Evolutionary conservation across 2,113 vertebrate genomes (phyloP), one percentile per base, ranked within the genome.

Genomic region (Sclerurus mexicanus): DNA sequence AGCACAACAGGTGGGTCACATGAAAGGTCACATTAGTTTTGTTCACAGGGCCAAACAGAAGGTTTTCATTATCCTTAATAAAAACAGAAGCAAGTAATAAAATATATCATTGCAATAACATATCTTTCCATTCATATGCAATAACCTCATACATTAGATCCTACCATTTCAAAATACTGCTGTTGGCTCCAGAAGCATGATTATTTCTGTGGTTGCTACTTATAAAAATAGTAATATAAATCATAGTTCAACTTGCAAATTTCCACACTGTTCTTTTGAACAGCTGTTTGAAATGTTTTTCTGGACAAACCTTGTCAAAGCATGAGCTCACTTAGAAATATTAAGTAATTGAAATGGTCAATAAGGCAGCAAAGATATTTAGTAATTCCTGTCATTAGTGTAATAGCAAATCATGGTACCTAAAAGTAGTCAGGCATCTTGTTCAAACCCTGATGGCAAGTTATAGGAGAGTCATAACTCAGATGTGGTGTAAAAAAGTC

Each of bases 1-100:
- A 98, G 97, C 98, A 96, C 96, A 98, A 99, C 99, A 99, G 98
- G 99, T 99, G 98, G 98, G 98, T 99, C 98, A 98, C 95, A 97
- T 97, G 96, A 98, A 98, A 98, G 98, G 98, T 98, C 98, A 98
- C 94, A 96, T 96, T 97, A 94, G 97, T 98, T 98, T 98, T 98
- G 98, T 98, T 98, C 97, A 97, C 97, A 97, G 96, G 95, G 96
- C 97, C 95, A 97, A 97, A 98, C 99, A 99, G 97, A 98, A 98
- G 98, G 98, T 98, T 99, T 97, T 97, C 97, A 98, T 99, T 99
- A 99, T 97, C 97, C 96, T 97, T 97, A 97, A 98, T 98, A 98
- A 98, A 99, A 99, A 98, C 98, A 98, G 98, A 98, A 98, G 98
- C 97, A 93, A 97, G 96, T 96, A 97, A 98, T 98, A 98, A 98